Conservation (phyloP, 1,140 invertebrate species). For the Apis laboriosa region DNA sequence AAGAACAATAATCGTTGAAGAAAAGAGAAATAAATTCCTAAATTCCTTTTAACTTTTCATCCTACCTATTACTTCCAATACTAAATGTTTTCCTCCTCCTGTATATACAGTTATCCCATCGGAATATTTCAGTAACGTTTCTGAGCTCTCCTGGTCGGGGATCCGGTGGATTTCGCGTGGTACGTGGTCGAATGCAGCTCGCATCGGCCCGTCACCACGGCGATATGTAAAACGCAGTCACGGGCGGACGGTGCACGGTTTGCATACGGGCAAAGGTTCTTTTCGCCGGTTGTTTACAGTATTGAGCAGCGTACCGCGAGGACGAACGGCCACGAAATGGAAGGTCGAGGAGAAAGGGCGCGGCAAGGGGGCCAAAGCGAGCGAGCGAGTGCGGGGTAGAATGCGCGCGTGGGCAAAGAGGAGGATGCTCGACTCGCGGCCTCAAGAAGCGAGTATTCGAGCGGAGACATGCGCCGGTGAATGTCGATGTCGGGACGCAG, state of each 20-base stretch:
- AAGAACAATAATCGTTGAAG: no score
- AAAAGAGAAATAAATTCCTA: no score
- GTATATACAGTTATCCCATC: conserved; percentile 29
- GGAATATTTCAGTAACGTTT: conserved; percentile 40
- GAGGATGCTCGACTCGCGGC: not conserved
- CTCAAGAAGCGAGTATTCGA: conserved; percentile 41
- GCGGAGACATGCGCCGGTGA: conserved; percentile 49
- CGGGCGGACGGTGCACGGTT: conserved; percentile 27
- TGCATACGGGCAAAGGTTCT: conserved; percentile 52
- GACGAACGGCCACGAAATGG: conserved; percentile 24
- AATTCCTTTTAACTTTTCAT: no score
- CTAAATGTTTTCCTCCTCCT: no score
- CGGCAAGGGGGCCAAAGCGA: conserved; percentile 19
- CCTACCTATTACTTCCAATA: no score
- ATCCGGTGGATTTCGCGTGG: not conserved
- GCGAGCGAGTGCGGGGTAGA: not conserved
- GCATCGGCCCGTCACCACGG: conserved; percentile 44
- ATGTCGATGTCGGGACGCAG: conserved; percentile 61
- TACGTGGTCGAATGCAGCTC: conserved; percentile 42
- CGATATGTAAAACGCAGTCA: conserved; percentile 58
- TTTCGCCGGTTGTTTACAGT: conserved; percentile 56
- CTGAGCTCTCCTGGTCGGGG: not conserved
- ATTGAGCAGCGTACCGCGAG: conserved; percentile 42
- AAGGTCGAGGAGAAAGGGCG: conserved; percentile 39
- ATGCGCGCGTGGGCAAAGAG: conserved; percentile 32